These are phyloP conservation scores for Polypedilum vanderplanki DNA, from an alignment of 1,140 invertebrate genomes.

Conservation along the genomic window DNA sequence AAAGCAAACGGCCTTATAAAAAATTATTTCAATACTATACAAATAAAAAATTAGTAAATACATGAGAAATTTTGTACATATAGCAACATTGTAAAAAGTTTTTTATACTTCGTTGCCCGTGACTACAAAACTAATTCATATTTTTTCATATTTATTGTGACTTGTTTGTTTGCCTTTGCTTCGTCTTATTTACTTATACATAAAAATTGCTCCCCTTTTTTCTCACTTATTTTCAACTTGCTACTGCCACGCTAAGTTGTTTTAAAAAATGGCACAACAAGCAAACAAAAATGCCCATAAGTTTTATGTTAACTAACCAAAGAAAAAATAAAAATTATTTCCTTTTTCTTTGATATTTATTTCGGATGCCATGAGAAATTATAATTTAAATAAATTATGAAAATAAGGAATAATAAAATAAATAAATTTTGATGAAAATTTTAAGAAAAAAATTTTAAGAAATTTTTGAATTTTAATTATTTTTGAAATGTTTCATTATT, in stretches of 20 bases:
- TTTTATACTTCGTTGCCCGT: not conserved
- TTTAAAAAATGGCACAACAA: constrained; percentile 9
- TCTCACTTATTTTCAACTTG: not conserved
- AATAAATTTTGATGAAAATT: too few relatives aligned
- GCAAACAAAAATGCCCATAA: constrained; percentile 11
- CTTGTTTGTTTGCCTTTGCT: constrained; percentile 7
- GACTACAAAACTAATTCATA: constrained; percentile 10
- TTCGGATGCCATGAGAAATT: constrained; percentile 20
- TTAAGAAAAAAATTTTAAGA: too few relatives aligned
- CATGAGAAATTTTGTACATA: too few relatives aligned
- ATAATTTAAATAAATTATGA: not conserved
- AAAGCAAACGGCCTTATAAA: too few relatives aligned
- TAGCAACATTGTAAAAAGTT: not conserved
- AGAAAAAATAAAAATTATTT: not conserved
- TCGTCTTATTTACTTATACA: not conserved
- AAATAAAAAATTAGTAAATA: too few relatives aligned
- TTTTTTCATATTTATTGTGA: constrained; percentile 5
- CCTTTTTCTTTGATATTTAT: constrained; percentile 8
- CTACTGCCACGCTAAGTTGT: not conserved
- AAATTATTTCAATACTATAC: too few relatives aligned
- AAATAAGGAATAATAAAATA: too few relatives aligned
- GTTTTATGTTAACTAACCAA: not conserved
- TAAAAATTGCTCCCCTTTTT: not conserved
- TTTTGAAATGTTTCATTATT: too few relatives aligned
- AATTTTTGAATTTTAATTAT: too few relatives aligned